A percentile compares a stretch with the other conserved stretches of the same genome.
phyloP scores from a whole-genome alignment of 92 coral and sea anemone genomes.

The Siderastrea radians region DNA sequence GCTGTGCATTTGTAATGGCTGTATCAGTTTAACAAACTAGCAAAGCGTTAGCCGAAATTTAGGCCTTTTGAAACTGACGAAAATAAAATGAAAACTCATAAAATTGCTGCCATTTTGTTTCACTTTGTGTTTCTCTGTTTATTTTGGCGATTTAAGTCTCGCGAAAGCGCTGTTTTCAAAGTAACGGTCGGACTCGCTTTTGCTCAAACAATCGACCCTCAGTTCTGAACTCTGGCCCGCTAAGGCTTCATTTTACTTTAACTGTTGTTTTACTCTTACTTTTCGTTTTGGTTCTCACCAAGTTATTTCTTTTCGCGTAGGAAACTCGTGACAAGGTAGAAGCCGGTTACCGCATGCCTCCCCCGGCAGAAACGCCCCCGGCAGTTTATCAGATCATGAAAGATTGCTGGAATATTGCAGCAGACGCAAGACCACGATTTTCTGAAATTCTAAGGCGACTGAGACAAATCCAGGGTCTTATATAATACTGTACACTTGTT shows the following conservation, averaged over 20 bases:
- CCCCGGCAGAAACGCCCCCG: constrained; percentile 93
- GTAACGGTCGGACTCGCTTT: no score
- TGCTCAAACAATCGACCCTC: no score
- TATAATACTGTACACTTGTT: not conserved
- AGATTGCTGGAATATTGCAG: constrained; percentile 85
- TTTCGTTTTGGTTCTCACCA: not conserved
- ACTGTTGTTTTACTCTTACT: not conserved
- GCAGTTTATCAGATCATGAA: constrained; percentile 90
- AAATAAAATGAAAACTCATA: no score
- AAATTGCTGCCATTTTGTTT: no score
- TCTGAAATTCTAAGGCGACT: constrained; percentile 79
- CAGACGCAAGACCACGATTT: constrained; percentile 83
- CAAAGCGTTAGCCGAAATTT: no score
- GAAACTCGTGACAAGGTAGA: constrained; percentile 97
- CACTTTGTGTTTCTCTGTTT: no score
- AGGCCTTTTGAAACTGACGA: no score
- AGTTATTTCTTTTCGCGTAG: constrained; percentile 25
- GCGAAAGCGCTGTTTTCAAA: no score
- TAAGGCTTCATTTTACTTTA: not conserved
- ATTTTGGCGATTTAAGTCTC: no score
- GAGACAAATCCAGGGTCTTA: constrained; percentile 64
- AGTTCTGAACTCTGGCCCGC: no score
- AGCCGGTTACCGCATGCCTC: constrained; percentile 95
- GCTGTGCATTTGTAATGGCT: no score
- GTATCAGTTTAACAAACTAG: no score